phyloP scores from a whole-genome alignment of 2,888 invertebrate genomes.

The Axea sp. region DNA sequence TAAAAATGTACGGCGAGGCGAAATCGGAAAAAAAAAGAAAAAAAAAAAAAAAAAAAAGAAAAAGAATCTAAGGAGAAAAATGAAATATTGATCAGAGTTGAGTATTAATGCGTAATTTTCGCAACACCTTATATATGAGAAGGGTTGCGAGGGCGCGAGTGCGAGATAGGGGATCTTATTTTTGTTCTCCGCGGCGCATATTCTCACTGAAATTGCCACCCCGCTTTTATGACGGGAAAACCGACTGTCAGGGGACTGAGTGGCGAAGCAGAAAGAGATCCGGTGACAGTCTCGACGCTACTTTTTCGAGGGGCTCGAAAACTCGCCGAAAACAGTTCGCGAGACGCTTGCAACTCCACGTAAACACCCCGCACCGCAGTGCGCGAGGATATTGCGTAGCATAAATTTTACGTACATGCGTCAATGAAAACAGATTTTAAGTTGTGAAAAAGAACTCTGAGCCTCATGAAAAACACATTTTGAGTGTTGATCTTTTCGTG shows the following conservation, averaged over 20 bases:
- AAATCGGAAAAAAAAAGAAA: no score
- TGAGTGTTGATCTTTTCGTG: constrained; percentile 19
- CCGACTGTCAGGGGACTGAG: constrained; percentile 62
- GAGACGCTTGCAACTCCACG: constrained; percentile 38
- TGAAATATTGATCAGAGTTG: constrained; percentile 51
- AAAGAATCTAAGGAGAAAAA: no score
- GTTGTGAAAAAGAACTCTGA: constrained; percentile 21
- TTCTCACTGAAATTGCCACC: constrained; percentile 64
- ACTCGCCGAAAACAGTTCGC: constrained; percentile 53
- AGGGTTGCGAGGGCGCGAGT: constrained; percentile 60
- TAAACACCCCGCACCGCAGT: constrained; percentile 25
- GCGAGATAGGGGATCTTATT: constrained; percentile 62
- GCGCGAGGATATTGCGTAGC: constrained; percentile 33
- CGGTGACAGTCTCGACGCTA: constrained; percentile 61
- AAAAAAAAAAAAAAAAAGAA: no score
- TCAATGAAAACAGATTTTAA: constrained; percentile 39
- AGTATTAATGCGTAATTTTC: constrained; percentile 52
- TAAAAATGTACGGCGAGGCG: no score
- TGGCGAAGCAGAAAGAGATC: constrained; percentile 62
- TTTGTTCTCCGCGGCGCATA: constrained; percentile 62
- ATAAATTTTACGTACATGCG: constrained; percentile 47
- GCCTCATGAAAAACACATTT: constrained; percentile 22
- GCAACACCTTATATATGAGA: constrained; percentile 52
- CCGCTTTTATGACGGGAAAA: constrained; percentile 60
- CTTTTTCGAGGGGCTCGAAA: constrained; percentile 62